A percentile compares a stretch with the other conserved stretches of the same genome.
Conservation (phyloP, 2,888 invertebrate species). For the Toxonevra muliebris region DNA sequence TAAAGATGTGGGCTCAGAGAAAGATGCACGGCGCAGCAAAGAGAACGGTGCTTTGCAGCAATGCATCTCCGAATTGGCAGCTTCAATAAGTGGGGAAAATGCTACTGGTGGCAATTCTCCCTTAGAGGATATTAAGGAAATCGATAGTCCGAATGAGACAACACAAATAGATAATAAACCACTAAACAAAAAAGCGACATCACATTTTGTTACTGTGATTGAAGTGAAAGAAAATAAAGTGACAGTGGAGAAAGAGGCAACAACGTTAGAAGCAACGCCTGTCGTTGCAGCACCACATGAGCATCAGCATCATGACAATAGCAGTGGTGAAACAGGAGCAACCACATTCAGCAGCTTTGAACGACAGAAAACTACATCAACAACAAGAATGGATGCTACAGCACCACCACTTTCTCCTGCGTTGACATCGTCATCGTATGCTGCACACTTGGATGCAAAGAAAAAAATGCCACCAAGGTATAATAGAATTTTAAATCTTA, state of each 20-base stretch:
- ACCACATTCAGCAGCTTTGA: constrained; percentile 61
- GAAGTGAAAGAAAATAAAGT: constrained; percentile 81
- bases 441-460: constrained; percentile 67
- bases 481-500: constrained; percentile 35
- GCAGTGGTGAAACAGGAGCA: constrained; percentile 32
- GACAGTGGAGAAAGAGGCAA: constrained; percentile 28
- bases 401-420: constrained; percentile 63
- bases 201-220: constrained; percentile 85
- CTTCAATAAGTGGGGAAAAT: constrained; percentile 52
- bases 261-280: too few relatives aligned
- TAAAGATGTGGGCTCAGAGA: constrained; percentile 61
- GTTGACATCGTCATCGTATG: constrained; percentile 54
- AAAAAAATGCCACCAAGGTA: constrained; percentile 75
- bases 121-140: constrained; percentile 49
- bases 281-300: constrained; percentile 36
- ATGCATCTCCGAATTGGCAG: constrained; percentile 77
- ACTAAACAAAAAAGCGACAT: constrained; percentile 42
- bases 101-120: constrained; percentile 43
- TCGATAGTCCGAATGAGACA: constrained; percentile 30
- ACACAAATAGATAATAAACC: constrained; percentile 32
- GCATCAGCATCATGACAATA: constrained; percentile 38
- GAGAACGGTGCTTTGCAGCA: constrained; percentile 67
- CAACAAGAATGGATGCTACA: constrained; percentile 51
- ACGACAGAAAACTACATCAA: constrained; percentile 40
- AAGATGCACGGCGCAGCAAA: constrained; percentile 55